Conservation (phyloP, 2,113 vertebrate genomes). For the Tragelaphus scriptus region DNA sequence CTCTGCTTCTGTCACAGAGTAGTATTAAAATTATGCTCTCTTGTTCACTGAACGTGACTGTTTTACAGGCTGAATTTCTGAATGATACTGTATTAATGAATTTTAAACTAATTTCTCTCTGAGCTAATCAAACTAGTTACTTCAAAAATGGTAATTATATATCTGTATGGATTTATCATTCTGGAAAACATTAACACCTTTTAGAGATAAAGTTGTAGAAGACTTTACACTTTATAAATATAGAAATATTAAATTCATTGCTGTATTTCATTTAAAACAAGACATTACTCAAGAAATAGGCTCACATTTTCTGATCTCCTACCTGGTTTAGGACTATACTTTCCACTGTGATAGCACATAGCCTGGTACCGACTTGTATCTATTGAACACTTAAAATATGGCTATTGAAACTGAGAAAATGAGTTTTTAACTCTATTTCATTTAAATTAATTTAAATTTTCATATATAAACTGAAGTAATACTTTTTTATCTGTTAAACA, state of each 20-base stretch:
- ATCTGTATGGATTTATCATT: not conserved
- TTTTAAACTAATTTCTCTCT: slow-evolving; percentile 7
- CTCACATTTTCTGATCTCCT: not conserved
- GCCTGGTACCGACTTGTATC: accelerated
- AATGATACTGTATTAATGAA: not conserved
- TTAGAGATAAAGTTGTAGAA: not conserved
- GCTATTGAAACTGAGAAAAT: not conserved
- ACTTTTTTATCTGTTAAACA: not conserved
- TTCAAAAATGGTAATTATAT: not conserved
- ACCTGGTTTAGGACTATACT: not conserved
- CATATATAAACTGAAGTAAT: not conserved
- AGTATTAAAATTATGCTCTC: not conserved
- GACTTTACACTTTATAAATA: not conserved
- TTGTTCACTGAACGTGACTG: not conserved
- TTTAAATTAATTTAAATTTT: not conserved
- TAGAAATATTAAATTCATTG: not conserved
- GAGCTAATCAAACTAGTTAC: not conserved
- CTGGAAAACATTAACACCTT: not conserved
- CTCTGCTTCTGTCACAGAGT: not conserved
- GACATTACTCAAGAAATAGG: not conserved
- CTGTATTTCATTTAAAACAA: not conserved
- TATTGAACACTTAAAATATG: not conserved
- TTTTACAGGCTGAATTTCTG: not conserved
- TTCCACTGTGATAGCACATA: not conserved
- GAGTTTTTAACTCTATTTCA: not conserved